Percentiles rank a stretch among this genome's conserved stretches.
These are phyloP conservation scores for Masnerella sp. DNA, from an alignment of 2,888 invertebrate genomes.

Conservation along the genomic window DNA sequence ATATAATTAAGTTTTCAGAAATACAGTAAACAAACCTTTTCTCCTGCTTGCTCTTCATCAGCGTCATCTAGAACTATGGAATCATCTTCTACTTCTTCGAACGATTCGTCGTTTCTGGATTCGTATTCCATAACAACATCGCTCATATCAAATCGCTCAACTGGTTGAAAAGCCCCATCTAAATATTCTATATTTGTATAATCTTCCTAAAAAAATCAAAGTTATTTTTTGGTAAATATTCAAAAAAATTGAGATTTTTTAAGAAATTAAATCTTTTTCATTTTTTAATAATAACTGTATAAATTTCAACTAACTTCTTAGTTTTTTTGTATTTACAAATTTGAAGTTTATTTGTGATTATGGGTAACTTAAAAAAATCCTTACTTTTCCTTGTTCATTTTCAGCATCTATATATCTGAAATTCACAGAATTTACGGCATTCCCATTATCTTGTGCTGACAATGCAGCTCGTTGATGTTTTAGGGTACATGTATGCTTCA, in stretches of 20 bases:
- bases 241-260: too few species aligned
- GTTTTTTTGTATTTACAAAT: too few species aligned
- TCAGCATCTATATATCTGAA: too few species aligned
- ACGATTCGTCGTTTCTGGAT: conserved; percentile 14
- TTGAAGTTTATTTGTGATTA: too few species aligned
- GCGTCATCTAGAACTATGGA: neutral
- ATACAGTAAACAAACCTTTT: neutral
- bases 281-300: too few species aligned
- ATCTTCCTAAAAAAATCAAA: conserved; percentile 3
- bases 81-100: conserved; percentile 37
- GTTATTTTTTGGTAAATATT: neutral
- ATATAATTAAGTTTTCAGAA: too few species aligned
- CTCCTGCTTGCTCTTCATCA: neutral
- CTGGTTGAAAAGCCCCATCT: conserved; percentile 21
- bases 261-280: too few species aligned
- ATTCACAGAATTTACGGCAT: too few species aligned
- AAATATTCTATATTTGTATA: conserved; percentile 41
- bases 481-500: conserved; percentile 81
- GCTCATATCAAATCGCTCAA: conserved; percentile 8
- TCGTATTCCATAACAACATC: conserved; percentile 16
- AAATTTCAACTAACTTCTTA: too few species aligned
- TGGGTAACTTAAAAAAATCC: too few species aligned
- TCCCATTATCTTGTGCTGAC: conserved; percentile 61
- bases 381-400: too few species aligned
- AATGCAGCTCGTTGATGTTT: conserved; percentile 79